phyloP scores from a whole-genome alignment of 2,113 vertebrate genomes.

The Pipra filicauda region DNA sequence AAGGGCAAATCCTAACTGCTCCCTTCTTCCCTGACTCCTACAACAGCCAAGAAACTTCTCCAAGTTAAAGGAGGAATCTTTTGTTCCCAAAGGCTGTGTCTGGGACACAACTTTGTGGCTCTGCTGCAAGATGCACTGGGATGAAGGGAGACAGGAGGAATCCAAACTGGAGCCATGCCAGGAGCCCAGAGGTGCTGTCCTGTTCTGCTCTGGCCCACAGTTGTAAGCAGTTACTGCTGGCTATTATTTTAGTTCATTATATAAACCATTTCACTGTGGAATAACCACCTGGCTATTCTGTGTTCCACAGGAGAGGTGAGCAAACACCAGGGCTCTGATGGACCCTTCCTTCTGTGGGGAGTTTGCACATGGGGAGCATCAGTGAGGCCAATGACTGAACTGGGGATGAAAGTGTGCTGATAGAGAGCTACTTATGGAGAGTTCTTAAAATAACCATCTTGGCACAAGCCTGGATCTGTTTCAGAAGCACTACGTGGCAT shows the following conservation, averaged over 20 bases:
- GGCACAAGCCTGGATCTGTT: neutral
- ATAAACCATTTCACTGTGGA: neutral
- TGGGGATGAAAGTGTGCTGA: neutral
- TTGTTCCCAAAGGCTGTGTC: neutral
- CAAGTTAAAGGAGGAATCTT: neutral
- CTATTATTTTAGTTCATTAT: neutral
- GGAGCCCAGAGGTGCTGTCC: neutral
- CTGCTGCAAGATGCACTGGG: neutral
- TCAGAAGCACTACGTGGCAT: neutral
- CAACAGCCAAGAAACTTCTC: accelerated
- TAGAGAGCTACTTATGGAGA: neutral
- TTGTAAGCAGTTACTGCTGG: neutral
- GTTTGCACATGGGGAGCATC: neutral
- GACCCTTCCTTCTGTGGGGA: neutral
- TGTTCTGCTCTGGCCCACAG: neutral
- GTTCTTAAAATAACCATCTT: neutral
- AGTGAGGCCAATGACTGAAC: neutral
- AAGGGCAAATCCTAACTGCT: neutral
- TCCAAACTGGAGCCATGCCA: neutral
- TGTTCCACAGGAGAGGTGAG: neutral
- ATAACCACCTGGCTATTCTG: neutral
- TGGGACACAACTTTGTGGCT: neutral
- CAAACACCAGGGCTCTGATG: neutral
- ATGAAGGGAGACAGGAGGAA: neutral
- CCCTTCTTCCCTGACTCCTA: neutral